Percentiles rank a stretch among this genome's conserved stretches.
Conservation (phyloP, 2,113 vertebrate species). For the Baryphthengus martii region DNA sequence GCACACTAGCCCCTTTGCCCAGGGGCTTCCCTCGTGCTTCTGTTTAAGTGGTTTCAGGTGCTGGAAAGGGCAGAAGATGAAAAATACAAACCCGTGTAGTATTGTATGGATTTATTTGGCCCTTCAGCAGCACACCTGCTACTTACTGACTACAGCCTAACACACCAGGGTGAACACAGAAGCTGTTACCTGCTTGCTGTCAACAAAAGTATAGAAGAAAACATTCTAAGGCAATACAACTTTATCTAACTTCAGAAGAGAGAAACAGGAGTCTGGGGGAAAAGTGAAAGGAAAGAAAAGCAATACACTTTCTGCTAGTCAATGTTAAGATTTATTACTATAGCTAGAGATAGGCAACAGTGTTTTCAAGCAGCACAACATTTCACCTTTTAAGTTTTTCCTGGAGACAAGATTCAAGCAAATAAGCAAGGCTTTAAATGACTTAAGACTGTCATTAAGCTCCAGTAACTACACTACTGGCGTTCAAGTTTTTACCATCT, state of each 20-base stretch:
- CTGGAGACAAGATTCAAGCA: background rate
- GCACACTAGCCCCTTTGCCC: too few relatives aligned
- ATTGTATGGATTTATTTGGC: accelerated
- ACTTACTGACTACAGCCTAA: accelerated
- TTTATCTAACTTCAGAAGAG: accelerated
- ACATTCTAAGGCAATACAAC: accelerated
- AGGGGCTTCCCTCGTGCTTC: background rate
- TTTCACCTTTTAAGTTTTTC: background rate
- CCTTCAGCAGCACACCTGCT: accelerated
- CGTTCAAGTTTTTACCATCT: background rate
- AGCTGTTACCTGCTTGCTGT: background rate
- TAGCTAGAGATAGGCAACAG: background rate
- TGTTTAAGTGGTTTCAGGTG: background rate
- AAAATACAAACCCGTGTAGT: accelerated
- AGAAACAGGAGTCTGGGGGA: accelerated
- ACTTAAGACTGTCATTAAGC: background rate
- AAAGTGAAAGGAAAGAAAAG: background rate
- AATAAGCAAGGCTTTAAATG: background rate
- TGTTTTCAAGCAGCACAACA: background rate
- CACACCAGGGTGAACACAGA: accelerated
- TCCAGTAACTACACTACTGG: background rate
- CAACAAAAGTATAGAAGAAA: background rate
- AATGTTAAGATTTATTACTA: background rate
- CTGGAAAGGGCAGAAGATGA: background rate
- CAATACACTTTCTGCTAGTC: background rate